Percentiles rank a stretch among this genome's conserved stretches.
Evolutionary conservation across 2,888 invertebrate genomes (phyloP).

Genomic region (Thecophora atra): DNA sequence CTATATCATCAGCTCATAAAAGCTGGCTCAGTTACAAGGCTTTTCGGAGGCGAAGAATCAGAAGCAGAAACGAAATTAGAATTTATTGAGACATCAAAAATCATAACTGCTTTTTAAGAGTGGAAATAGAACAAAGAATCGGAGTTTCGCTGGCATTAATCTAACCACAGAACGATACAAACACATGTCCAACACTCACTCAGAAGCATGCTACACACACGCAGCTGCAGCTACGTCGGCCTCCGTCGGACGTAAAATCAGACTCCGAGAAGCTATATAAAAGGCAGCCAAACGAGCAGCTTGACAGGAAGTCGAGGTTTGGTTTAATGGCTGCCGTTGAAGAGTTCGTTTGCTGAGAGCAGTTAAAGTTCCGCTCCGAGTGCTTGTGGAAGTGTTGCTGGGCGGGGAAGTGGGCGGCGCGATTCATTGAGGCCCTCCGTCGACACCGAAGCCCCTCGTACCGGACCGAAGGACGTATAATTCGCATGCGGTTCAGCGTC

Average conservation of each 20-base stretch:
- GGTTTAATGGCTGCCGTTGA: slow-evolving; percentile 25
- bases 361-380: neutral
- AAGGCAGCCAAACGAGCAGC: slow-evolving; percentile 21
- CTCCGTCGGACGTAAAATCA: neutral
- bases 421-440: no score
- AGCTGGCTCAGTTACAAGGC: no score
- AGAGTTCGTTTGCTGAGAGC: neutral
- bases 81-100: slow-evolving; percentile 57
- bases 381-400: neutral
- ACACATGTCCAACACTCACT: neutral
- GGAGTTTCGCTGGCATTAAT: neutral
- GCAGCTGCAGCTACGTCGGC: neutral
- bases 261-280: slow-evolving; percentile 3
- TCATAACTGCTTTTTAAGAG: slow-evolving; percentile 44
- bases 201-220: neutral
- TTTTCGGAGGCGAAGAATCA: no score
- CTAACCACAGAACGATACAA: neutral
- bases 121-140: neutral
- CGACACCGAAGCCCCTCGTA: no score
- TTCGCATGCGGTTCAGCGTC: no score
- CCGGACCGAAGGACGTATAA: no score
- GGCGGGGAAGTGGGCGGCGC: neutral
- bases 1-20: no score
- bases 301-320: slow-evolving; percentile 23
- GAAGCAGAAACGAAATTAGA: slow-evolving; percentile 58